Evolutionary conservation across 2,797 vertebrate species (phyloP).

Genomic region (Capromys pilorides): DNA sequence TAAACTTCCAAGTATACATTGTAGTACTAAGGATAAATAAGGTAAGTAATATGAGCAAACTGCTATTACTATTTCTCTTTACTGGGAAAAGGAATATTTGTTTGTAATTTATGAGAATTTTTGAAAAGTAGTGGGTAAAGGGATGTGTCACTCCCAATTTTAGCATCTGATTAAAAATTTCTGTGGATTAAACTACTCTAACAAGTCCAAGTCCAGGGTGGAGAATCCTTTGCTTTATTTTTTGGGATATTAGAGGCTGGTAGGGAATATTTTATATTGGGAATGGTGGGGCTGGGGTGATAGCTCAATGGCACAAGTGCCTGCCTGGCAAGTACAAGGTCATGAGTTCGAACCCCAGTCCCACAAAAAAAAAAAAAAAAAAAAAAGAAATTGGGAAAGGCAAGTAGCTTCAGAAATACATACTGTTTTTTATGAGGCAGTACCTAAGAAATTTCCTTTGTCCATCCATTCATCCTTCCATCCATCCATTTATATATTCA

Average conservation of each 20-base stretch:
- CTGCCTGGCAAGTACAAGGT: no score
- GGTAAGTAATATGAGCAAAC: not conserved
- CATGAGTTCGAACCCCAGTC: no score
- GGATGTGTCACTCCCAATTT: not conserved
- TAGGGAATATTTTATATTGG: not conserved
- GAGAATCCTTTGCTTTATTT: not conserved
- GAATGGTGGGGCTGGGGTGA: no score
- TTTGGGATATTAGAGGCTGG: not conserved
- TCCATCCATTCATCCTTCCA: not conserved
- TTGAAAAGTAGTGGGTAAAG: not conserved
- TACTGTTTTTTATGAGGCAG: not conserved
- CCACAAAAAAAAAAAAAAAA: no score
- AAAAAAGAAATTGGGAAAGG: not conserved
- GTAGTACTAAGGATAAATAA: conserved; percentile 42
- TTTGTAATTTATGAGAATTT: conserved; percentile 8
- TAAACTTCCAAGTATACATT: conserved; percentile 40
- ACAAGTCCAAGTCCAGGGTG: not conserved
- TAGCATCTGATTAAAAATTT: conserved; percentile 44
- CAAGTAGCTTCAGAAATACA: conserved; percentile 18
- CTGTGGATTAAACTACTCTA: not conserved
- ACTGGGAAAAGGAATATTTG: conserved; percentile 30
- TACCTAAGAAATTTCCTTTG: not conserved
- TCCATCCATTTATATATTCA: not conserved
- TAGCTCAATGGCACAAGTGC: no score
- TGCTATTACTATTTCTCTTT: not conserved